These are phyloP conservation scores for Campylomormyrus tamandua DNA, from an alignment of 2,113 vertebrate species.

Conservation along the genomic window DNA sequence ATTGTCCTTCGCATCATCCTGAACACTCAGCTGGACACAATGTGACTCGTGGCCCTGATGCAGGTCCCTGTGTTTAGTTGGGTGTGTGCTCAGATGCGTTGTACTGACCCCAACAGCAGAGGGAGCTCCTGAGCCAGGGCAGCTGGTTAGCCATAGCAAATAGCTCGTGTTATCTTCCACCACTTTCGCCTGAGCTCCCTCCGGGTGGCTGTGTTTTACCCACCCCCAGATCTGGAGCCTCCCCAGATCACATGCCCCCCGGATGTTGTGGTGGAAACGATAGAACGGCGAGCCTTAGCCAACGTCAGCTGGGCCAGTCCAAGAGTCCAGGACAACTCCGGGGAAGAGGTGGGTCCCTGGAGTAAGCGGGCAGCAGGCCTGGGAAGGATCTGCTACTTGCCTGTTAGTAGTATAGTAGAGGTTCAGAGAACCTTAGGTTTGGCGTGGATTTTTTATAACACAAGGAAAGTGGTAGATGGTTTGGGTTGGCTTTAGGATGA, in stretches of 20 bases:
- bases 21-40: neutral
- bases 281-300: slow-evolving; percentile 75
- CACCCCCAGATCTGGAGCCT: slow-evolving; percentile 69
- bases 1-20: neutral
- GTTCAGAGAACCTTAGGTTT: neutral
- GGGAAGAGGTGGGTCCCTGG: slow-evolving; percentile 67
- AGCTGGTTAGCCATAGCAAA: slow-evolving; percentile 24
- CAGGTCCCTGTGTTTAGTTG: neutral
- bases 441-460: neutral
- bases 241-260: slow-evolving; percentile 77
- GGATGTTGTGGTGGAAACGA: slow-evolving; percentile 69
- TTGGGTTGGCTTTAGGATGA: neutral
- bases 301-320: slow-evolving; percentile 78
- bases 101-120: neutral
- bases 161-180: neutral
- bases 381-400: neutral
- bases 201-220: neutral
- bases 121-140: slow-evolving; percentile 30
- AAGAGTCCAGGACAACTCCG: slow-evolving; percentile 74
- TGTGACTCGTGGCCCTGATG: too few relatives aligned
- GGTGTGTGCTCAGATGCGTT: neutral
- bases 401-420: neutral
- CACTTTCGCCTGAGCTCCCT: neutral
- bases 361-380: too few relatives aligned
- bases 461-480: neutral